Percentiles rank a stretch among this genome's conserved stretches.
Conservation (phyloP, 2,797 vertebrate species). For the Neopelma chrysocephalum region DNA sequence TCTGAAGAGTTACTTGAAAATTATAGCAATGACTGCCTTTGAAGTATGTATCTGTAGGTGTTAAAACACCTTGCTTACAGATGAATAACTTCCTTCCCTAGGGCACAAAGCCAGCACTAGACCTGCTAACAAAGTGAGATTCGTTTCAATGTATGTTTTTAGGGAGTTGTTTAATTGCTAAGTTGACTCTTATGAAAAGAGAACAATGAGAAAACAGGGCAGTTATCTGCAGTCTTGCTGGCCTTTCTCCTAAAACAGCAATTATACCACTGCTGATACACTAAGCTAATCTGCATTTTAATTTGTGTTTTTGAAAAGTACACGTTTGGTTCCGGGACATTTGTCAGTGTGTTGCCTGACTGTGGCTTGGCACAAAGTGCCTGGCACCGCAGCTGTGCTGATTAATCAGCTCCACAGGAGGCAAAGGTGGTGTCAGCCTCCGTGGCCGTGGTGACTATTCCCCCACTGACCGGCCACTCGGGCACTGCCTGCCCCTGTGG, state of each 20-base stretch:
- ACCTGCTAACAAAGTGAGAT: neutral
- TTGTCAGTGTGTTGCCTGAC: neutral
- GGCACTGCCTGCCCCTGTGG: fast-evolving
- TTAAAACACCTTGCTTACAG: neutral
- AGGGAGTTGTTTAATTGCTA: neutral
- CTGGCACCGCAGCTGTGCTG: neutral
- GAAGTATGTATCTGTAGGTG: neutral
- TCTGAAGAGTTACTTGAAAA: neutral
- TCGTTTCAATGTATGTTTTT: neutral
- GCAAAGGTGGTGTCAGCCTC: neutral
- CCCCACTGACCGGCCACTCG: fast-evolving
- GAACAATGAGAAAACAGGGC: neutral
- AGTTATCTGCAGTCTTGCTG: neutral
- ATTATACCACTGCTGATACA: neutral
- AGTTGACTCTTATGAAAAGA: neutral
- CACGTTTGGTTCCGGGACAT: neutral
- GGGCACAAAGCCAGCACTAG: neutral
- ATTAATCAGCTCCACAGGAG: neutral
- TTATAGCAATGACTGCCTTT: neutral
- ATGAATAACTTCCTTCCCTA: neutral
- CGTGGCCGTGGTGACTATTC: neutral
- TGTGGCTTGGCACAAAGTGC: neutral
- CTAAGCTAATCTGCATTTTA: neutral
- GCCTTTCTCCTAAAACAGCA: neutral
- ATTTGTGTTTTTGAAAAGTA: neutral